Conservation (phyloP, 2,888 invertebrate species). For the Drosophila borborema region DNA sequence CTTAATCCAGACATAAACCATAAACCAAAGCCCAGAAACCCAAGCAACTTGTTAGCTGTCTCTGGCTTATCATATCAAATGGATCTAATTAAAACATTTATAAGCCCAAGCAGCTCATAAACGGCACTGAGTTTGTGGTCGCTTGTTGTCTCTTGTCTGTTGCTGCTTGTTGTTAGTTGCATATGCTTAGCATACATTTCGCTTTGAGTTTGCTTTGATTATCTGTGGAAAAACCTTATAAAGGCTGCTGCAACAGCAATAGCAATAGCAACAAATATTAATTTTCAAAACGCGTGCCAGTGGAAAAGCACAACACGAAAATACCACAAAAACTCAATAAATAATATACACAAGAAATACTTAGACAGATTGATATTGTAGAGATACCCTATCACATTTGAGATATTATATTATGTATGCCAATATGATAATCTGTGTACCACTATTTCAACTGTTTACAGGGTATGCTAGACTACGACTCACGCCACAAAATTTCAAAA, state of each 20-base stretch:
- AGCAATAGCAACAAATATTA: slow-evolving; percentile 61
- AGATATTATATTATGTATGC: no score
- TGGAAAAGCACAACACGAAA: slow-evolving; percentile 55
- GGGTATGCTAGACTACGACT: slow-evolving; percentile 5
- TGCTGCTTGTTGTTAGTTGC: slow-evolving; percentile 49
- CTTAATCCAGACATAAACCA: slow-evolving; percentile 60
- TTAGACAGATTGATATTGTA: not conserved
- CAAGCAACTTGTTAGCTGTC: slow-evolving; percentile 74
- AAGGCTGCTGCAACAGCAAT: slow-evolving; percentile 13
- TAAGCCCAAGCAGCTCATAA: slow-evolving; percentile 71
- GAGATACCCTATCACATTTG: no score
- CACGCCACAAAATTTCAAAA: not conserved
- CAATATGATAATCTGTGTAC: no score
- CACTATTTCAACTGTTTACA: not conserved
- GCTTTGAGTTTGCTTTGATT: slow-evolving; percentile 51
- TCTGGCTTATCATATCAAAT: slow-evolving; percentile 72
- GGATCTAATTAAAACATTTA: slow-evolving; percentile 78
- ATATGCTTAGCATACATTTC: slow-evolving; percentile 74
- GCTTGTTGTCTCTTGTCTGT: slow-evolving; percentile 20
- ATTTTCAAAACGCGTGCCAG: slow-evolving; percentile 76
- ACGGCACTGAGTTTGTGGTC: slow-evolving; percentile 68
- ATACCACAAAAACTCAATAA: slow-evolving; percentile 19
- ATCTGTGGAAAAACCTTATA: slow-evolving; percentile 66
- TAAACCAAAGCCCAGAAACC: slow-evolving; percentile 63
- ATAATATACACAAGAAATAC: slow-evolving; percentile 13